Percentiles rank a stretch among this genome's conserved stretches.
These are phyloP conservation scores for Zonitis immaculata DNA, from an alignment of 2,888 invertebrate genomes.

Conservation along the genomic window DNA sequence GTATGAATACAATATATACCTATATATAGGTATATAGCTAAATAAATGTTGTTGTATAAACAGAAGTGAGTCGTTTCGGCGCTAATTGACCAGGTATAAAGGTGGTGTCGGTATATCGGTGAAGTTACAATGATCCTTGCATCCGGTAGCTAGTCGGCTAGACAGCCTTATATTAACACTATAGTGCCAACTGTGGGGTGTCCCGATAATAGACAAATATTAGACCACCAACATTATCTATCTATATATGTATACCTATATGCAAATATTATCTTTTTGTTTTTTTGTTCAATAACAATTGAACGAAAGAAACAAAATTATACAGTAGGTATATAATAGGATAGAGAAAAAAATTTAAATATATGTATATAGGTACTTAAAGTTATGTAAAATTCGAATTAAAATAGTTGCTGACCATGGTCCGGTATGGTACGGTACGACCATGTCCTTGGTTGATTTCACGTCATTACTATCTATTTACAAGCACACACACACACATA, in stretches of 20 bases:
- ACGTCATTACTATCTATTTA: constrained; percentile 15
- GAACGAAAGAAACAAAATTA: too few species aligned
- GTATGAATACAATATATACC: too few species aligned
- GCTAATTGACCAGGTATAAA: constrained; percentile 24
- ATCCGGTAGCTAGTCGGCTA: constrained; percentile 36
- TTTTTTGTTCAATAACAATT: too few species aligned
- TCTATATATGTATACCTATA: background rate
- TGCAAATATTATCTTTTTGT: too few species aligned
- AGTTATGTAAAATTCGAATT: too few species aligned
- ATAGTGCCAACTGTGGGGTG: constrained; percentile 35
- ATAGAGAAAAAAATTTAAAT: too few species aligned
- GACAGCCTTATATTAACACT: constrained; percentile 39
- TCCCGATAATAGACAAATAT: constrained; percentile 11
- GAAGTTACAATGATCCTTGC: constrained; percentile 23
- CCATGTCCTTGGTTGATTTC: constrained; percentile 14
- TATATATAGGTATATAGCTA: too few species aligned
- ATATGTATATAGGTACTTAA: too few species aligned
- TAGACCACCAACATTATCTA: background rate
- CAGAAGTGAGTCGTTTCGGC: constrained; percentile 16
- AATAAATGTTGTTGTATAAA: too few species aligned
- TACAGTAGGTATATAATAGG: too few species aligned
- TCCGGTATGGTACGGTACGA: background rate
- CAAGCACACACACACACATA: too few species aligned
- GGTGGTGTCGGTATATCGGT: constrained; percentile 16
- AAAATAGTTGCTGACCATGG: background rate